Percentiles rank a stretch among this genome's conserved stretches.
Conservation (phyloP, 2,888 invertebrate genomes). For the Drosophila borealis region DNA sequence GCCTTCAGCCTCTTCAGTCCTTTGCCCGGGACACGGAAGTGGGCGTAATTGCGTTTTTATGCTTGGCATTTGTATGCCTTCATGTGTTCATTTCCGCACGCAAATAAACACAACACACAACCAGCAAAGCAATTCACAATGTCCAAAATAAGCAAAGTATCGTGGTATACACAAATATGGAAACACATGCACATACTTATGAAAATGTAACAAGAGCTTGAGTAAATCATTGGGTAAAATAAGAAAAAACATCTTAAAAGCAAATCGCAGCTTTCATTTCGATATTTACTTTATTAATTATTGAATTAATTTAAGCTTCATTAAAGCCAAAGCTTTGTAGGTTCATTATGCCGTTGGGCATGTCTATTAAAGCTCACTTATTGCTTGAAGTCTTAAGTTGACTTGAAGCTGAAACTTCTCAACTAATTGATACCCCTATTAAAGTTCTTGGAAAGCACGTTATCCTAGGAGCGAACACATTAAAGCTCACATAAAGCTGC, state of each 20-base stretch:
- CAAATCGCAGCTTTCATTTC: background rate
- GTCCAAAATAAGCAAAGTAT: conserved; percentile 22
- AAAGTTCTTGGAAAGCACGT: too few species aligned
- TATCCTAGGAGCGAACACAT: too few species aligned
- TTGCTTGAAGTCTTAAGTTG: too few species aligned
- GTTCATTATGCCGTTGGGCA: too few species aligned
- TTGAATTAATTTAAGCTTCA: background rate
- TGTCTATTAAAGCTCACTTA: too few species aligned
- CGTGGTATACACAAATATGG: conserved; percentile 6
- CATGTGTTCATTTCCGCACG: conserved; percentile 79
- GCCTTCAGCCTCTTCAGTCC: conserved; percentile 25
- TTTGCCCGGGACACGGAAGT: conserved; percentile 51
- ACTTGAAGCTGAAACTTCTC: too few species aligned
- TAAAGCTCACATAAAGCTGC: background rate
- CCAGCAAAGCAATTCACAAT: conserved; percentile 19
- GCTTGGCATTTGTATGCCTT: conserved; percentile 68
- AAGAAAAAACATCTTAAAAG: background rate
- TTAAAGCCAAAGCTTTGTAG: too few species aligned
- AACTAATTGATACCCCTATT: too few species aligned
- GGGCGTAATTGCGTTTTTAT: conserved; percentile 80
- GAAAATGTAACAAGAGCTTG: conserved; percentile 5
- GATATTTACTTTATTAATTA: background rate
- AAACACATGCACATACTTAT: background rate
- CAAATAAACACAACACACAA: conserved; percentile 63
- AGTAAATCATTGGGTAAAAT: conserved; percentile 16